A percentile compares a stretch with the other conserved stretches of the same genome.
Conservation (phyloP, 2,113 vertebrate genomes). For the Orycteropus afer region DNA sequence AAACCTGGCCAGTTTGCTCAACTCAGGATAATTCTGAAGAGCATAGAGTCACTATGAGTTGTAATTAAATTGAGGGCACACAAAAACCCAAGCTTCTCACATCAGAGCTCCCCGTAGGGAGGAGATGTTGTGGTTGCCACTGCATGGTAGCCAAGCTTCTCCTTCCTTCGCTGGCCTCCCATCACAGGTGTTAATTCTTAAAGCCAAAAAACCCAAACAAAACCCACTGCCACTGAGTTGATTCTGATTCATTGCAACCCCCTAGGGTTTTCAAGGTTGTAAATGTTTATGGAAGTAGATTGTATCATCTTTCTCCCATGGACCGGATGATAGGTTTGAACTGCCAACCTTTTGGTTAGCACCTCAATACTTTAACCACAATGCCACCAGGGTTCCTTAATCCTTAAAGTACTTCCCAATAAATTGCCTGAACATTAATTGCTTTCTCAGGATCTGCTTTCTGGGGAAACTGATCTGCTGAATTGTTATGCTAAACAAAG, state of each 20-base stretch:
- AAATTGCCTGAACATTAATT: not conserved
- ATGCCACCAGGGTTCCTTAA: too few relatives aligned
- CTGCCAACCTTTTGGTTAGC: too few relatives aligned
- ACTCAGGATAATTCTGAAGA: not conserved
- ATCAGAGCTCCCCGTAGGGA: too few relatives aligned
- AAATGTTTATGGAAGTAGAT: too few relatives aligned
- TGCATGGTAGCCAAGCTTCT: not conserved
- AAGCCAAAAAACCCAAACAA: too few relatives aligned
- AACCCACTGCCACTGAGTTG: too few relatives aligned
- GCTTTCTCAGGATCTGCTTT: constrained; percentile 9
- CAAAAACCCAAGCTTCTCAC: not conserved
- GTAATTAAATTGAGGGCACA: not conserved
- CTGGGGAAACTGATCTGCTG: not conserved
- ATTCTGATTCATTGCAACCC: too few relatives aligned
- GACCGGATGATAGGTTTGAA: too few relatives aligned
- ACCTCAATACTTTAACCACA: too few relatives aligned
- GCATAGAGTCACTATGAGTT: not conserved
- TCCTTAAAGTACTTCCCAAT: not conserved
- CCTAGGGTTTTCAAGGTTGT: too few relatives aligned
- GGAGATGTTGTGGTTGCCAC: not conserved
- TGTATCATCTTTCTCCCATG: too few relatives aligned
- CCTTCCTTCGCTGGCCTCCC: not conserved
- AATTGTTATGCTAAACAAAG: not conserved
- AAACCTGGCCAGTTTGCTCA: not conserved
- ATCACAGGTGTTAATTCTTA: not conserved